These are phyloP conservation scores for Drosophila pandora DNA, from an alignment of 1,140 invertebrate species.

Conservation along the genomic window DNA sequence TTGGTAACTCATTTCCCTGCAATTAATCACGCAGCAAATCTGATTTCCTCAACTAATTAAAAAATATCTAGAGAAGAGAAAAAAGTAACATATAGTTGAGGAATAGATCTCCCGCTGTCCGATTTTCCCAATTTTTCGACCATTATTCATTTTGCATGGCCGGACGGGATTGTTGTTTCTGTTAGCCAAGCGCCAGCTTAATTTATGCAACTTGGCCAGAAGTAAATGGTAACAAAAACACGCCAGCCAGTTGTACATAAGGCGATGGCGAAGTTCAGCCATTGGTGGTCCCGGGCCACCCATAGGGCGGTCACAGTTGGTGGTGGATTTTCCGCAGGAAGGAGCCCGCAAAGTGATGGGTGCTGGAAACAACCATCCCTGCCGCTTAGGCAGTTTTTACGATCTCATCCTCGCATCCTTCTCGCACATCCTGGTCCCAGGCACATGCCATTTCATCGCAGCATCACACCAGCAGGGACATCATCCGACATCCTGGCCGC, in stretches of 20 bases:
- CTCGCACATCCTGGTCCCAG: constrained; percentile 26
- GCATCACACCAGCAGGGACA: neutral
- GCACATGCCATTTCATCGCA: constrained; percentile 38
- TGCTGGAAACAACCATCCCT: constrained; percentile 35
- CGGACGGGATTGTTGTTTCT: constrained; percentile 13
- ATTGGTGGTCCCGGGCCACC: constrained; percentile 74
- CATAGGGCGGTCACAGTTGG: constrained; percentile 72
- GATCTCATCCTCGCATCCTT: constrained; percentile 54
- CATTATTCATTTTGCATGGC: constrained; percentile 56
- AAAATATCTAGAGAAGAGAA: constrained; percentile 8
- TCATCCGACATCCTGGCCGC: constrained; percentile 23
- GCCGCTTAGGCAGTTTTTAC: constrained; percentile 46
- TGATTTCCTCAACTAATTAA: constrained; percentile 51
- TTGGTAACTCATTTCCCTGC: constrained; percentile 17
- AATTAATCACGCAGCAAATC: constrained; percentile 47
- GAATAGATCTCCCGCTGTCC: constrained; percentile 41
- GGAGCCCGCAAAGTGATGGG: constrained; percentile 28
- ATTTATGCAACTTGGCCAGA: constrained; percentile 58
- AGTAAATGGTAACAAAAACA: constrained; percentile 51
- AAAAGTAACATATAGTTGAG: constrained; percentile 2
- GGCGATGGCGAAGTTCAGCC: constrained; percentile 62
- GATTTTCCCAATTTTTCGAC: constrained; percentile 23
- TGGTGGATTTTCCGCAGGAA: constrained; percentile 66
- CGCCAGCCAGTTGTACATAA: constrained; percentile 64
- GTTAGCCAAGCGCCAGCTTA: constrained; percentile 5